A percentile compares a stretch with the other conserved stretches of the same genome.
Evolutionary conservation across 2,113 vertebrate genomes (phyloP).

Genomic region (Odontophorus gujanensis): DNA sequence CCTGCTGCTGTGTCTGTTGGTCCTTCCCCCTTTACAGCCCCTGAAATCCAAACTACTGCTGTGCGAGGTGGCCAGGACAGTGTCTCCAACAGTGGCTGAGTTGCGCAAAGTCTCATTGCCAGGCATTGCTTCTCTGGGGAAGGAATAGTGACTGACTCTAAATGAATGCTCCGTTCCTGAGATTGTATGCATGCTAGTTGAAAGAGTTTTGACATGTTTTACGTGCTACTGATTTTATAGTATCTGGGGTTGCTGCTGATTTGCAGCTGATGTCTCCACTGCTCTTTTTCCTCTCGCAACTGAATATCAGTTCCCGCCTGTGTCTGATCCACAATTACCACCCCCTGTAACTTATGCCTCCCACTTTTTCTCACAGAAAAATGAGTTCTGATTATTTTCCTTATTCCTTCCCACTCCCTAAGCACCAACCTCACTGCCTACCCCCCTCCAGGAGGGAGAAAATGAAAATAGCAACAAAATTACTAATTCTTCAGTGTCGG

Average conservation of each 20-base stretch:
- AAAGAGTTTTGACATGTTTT: not conserved
- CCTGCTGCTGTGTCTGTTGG: not conserved
- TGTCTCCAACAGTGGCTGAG: not conserved
- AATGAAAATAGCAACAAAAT: slow-evolving; percentile 36
- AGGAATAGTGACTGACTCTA: not conserved
- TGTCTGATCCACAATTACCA: slow-evolving; percentile 17
- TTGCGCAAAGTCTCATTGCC: not conserved
- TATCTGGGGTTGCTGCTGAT: slow-evolving; percentile 1
- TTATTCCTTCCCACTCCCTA: slow-evolving; percentile 49
- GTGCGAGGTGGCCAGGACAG: not conserved
- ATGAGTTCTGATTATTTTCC: slow-evolving; percentile 52
- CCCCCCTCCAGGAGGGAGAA: not conserved
- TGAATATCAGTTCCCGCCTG: slow-evolving; percentile 45
- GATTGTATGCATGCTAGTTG: not conserved
- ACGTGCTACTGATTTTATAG: not conserved
- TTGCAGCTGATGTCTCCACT: not conserved
- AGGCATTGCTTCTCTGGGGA: not conserved
- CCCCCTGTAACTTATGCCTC: slow-evolving; percentile 41
- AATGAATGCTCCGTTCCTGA: not conserved
- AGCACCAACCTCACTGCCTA: not conserved
- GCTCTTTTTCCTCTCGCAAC: slow-evolving; percentile 43
- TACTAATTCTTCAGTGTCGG: not conserved
- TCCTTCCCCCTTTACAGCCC: not conserved
- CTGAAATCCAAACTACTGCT: not conserved
- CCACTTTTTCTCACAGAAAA: slow-evolving; percentile 51